phyloP scores from a whole-genome alignment of 2,797 vertebrate species.

The Malacoctenus gilli region DNA sequence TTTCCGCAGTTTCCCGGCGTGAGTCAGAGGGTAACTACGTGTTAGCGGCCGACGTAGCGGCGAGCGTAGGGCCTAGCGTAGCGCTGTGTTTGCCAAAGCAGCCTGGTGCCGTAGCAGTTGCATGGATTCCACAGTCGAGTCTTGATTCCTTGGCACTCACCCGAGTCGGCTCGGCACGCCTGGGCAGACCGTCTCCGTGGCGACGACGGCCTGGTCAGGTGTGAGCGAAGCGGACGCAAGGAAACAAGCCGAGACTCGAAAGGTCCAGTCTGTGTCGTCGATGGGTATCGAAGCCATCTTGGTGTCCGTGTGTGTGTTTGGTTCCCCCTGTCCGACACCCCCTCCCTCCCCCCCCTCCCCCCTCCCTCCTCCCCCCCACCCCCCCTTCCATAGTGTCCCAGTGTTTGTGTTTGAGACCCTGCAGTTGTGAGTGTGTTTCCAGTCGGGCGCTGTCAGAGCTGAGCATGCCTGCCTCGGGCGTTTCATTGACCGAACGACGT shows the following conservation, averaged over 20 bases:
- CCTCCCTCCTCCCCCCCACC: no score
- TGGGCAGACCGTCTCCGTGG: constrained; percentile 4
- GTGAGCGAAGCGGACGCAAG: constrained; percentile 26
- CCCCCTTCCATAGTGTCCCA: no score
- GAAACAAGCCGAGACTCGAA: constrained; percentile 58
- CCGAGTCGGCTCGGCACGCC: constrained; percentile 1
- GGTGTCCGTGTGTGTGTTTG: constrained; percentile 53
- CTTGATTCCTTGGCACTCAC: no score
- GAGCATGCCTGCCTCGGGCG: constrained; percentile 35
- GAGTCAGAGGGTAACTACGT: constrained; percentile 60
- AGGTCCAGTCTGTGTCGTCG: no score
- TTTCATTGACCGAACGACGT: no score
- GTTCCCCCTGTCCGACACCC: no score
- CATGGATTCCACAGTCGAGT: no score
- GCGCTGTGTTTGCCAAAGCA: no score
- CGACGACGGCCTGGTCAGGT: constrained; percentile 14
- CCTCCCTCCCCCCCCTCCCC: no score
- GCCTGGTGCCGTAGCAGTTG: no score
- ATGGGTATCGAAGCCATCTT: constrained; percentile 35
- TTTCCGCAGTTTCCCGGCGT: constrained; percentile 58
- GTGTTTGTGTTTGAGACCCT: constrained; percentile 45
- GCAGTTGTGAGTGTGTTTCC: constrained; percentile 30
- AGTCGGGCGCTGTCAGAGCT: constrained; percentile 10
- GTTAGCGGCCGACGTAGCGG: constrained; percentile 13
- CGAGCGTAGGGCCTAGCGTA: constrained; percentile 27